Evolutionary conservation across 2,113 vertebrate species (phyloP), one percentile per base, ranked within the genome.

Genomic region (Lepus europaeus): DNA sequence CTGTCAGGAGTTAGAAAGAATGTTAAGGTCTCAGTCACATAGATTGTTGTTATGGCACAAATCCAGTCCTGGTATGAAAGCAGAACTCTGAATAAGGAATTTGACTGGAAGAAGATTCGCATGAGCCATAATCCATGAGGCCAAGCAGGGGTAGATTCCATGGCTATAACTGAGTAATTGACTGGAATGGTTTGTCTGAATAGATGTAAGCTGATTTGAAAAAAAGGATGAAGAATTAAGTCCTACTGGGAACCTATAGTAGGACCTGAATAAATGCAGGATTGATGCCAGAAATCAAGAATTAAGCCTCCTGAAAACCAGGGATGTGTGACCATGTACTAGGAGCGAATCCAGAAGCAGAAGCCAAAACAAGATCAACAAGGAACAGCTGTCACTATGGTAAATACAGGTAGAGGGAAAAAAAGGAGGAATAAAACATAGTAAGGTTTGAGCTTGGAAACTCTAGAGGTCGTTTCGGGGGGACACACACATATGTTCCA

Each of bases 141-240:
- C 77, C 56, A 95, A 95, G 27, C 78, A 82, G 88, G 82, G 64
- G 92, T 73, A 79, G 63, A 92, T 93, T 96, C 93, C 90, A 92
- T 85, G 90, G 45, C 72, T 77, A 49, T 96, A 87, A 91, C 87
- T 96, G 90, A 76, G 86, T 96, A 97, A 97, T 95, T 95, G 96
- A 97, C 96, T 96, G 91, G 89, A 94, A 92, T 96, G 76, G 53
- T 36, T 90, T 95, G 86, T 95, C 86, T 95, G 91, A 97, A 92
- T 95, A 95, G 89, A 89, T 95, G 74, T 86, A 94, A 97, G 70
- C 89, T 92, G 73, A 89, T 95, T 97, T 95, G 78, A 45, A 45
- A 45, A 36, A 95, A 97, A 95, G 84, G 85, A 97, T 68, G 83
- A 88, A 91, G 69, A 96, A 88, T 66, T 86, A 90, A 82, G 69